Evolutionary conservation across 2,113 vertebrate genomes (phyloP), one percentile per base, ranked within the genome.

Genomic region (Sceloporus tristichus): DNA sequence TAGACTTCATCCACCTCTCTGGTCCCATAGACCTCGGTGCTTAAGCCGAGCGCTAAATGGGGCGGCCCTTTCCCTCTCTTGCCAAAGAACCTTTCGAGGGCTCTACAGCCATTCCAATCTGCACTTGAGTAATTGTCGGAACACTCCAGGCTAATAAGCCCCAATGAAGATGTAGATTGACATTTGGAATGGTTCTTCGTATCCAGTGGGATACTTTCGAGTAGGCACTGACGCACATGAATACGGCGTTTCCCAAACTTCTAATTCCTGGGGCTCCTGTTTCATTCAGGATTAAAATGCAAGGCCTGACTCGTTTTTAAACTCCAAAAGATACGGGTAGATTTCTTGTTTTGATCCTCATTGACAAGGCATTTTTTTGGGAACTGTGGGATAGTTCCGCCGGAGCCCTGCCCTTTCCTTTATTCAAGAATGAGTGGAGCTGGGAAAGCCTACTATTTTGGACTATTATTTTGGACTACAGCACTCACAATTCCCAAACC

Each of bases 1-100:
- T 38, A 78, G 75, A 53, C 75, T 68, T 85, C n/a, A 78, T 78
- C 75, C 59, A 68, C 56, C 3, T 66, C 59, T 85, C 78, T 68
- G 84, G 56, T 53, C 6, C 5, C 38, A 10, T 23, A 86, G 75
- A 70, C 75, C 8, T 7, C 8, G 16, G 75, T 53, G 27, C 62
- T 86, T 68, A n/a, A 54, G 40, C 38, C 16, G 29, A 27, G 40
- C 34, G 85, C 75, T n/a, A 21, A 48, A 79, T 68, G n/a, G 59
- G 4, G 62, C 68, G 75, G 75, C 5, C 25, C 34, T 34, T 66
- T 14, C 13, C 25, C 59, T 40, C 0, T 5, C 7, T 16, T 34
- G 11, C 75, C 40, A 34, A 68, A 54, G 27, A 68, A 68, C 34
- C 4, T 23, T 66, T 85, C 18, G 11, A 84, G 68, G 11, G 42